phyloP scores from a whole-genome alignment of 2,888 invertebrate species.

The Acheta domesticus region DNA sequence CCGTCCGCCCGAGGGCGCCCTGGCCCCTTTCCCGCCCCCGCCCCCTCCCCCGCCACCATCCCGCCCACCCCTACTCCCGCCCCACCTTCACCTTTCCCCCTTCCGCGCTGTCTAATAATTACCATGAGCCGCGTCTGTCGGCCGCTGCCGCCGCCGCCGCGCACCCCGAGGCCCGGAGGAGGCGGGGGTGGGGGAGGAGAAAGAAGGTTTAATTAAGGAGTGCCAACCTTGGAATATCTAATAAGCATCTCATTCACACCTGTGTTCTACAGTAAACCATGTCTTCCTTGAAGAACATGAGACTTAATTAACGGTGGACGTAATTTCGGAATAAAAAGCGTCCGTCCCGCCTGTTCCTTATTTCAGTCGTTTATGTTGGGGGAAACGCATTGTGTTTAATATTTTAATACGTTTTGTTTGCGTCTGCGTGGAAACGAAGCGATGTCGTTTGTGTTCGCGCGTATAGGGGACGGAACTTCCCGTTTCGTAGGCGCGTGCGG shows the following conservation, averaged over 20 bases:
- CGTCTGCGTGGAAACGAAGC: too few relatives aligned
- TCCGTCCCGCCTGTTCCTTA: background rate
- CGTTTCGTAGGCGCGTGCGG: too few relatives aligned
- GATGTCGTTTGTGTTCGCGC: too few relatives aligned
- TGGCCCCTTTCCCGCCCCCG: background rate
- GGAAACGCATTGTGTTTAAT: background rate
- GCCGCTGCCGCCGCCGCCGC: background rate
- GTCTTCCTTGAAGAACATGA: conserved; percentile 4
- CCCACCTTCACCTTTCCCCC: background rate
- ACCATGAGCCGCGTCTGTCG: background rate
- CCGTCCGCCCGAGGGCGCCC: background rate
- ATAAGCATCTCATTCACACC: conserved; percentile 12
- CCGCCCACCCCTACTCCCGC: background rate
- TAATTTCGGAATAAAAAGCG: conserved; percentile 1
- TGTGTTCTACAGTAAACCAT: conserved; percentile 9
- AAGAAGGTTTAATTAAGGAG: background rate
- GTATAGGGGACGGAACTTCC: too few relatives aligned
- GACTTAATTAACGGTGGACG: background rate
- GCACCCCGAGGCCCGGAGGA: background rate
- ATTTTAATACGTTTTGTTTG: background rate
- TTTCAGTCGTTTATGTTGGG: background rate
- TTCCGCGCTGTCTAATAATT: background rate
- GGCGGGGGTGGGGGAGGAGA: background rate
- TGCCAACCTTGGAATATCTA: background rate
- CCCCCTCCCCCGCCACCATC: background rate